A percentile compares a stretch with the other conserved stretches of the same genome.
Evolutionary conservation across 2,888 invertebrate species (phyloP).

Genomic region (Sarcophaga caerulescens): DNA sequence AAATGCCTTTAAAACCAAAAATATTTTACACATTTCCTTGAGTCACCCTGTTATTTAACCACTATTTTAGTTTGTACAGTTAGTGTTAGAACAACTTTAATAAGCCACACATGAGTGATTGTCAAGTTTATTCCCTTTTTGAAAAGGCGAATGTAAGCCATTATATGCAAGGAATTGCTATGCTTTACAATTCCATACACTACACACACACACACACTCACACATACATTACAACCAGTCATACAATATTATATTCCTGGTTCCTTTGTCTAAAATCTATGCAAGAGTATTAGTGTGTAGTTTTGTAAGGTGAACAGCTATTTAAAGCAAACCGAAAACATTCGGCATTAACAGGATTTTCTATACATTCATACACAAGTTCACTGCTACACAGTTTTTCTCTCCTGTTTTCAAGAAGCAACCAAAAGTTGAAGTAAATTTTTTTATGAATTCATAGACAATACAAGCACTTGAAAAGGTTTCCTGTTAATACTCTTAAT

Average conservation of each 20-base stretch:
- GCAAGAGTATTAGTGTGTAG: slow-evolving; percentile 3
- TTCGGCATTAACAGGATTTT: slow-evolving; percentile 25
- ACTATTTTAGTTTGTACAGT: neutral
- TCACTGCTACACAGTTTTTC: neutral
- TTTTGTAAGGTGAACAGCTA: slow-evolving; percentile 4
- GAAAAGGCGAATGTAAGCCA: neutral
- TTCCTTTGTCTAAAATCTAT: neutral
- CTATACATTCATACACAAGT: neutral
- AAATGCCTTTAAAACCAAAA: no score
- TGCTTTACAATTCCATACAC: slow-evolving; percentile 1
- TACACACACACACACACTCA: slow-evolving; percentile 24
- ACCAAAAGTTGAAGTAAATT: slow-evolving; percentile 21
- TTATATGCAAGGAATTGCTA: neutral
- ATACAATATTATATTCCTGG: slow-evolving; percentile 38
- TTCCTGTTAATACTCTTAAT: slow-evolving; percentile 40
- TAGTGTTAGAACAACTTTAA: slow-evolving; percentile 54
- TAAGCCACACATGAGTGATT: slow-evolving; percentile 66
- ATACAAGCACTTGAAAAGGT: slow-evolving; percentile 17
- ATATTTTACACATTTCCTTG: neutral
- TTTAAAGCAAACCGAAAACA: neutral
- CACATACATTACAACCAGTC: slow-evolving; percentile 26
- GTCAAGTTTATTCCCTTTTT: slow-evolving; percentile 52
- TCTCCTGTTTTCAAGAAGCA: neutral
- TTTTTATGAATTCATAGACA: neutral
- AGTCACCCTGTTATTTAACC: neutral